These are phyloP conservation scores for Orthosia gothica DNA, from an alignment of 2,888 invertebrate species.

Conservation along the genomic window DNA sequence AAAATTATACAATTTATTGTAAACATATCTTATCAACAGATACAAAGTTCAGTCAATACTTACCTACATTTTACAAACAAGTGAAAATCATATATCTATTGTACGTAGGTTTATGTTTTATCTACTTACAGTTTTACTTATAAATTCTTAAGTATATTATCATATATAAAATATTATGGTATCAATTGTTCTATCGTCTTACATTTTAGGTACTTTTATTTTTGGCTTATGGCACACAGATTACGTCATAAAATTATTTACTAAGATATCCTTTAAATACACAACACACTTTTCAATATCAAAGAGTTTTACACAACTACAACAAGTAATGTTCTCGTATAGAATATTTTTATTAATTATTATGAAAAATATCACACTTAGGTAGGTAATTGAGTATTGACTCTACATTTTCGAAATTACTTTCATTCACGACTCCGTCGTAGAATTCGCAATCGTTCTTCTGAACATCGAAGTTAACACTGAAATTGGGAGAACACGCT, in stretches of 20 bases:
- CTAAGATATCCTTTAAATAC: constrained; percentile 63
- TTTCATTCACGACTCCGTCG: constrained; percentile 48
- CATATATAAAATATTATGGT: constrained; percentile 31
- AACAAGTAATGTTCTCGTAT: constrained; percentile 45
- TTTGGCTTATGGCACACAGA: constrained; percentile 79
- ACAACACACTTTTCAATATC: constrained; percentile 66
- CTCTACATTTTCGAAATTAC: constrained; percentile 52
- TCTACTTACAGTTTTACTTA: constrained; percentile 25
- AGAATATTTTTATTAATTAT: constrained; percentile 57
- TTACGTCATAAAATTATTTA: constrained; percentile 50
- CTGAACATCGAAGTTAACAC: constrained; percentile 69
- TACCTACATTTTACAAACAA: constrained; percentile 39
- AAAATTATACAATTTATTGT: constrained; percentile 50
- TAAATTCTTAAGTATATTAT: constrained; percentile 25
- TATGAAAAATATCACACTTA: constrained; percentile 79
- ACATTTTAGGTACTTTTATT: constrained; percentile 70
- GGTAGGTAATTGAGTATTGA: constrained; percentile 76
- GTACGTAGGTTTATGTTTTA: constrained; percentile 22
- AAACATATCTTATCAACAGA: constrained; percentile 56
- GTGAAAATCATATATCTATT: constrained; percentile 25
- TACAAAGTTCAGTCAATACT: constrained; percentile 67
- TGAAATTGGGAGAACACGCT: constrained; percentile 72
- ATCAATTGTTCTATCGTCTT: constrained; percentile 60
- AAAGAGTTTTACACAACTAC: constrained; percentile 62
- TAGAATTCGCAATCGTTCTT: constrained; percentile 37